phyloP scores from a whole-genome alignment of 2,797 vertebrate species.

The Hipposideros larvatus region DNA sequence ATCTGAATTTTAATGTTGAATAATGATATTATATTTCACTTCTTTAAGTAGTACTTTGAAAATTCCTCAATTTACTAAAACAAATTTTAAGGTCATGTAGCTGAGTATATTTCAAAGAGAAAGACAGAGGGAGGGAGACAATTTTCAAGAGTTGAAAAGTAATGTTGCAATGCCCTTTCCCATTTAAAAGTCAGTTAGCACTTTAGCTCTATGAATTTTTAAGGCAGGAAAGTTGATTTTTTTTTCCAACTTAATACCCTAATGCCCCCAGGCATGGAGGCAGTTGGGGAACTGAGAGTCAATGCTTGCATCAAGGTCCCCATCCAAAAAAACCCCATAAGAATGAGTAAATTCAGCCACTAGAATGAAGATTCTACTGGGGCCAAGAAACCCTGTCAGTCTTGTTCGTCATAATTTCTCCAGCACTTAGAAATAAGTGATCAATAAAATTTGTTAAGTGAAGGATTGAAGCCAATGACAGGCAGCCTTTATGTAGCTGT shows the following conservation, averaged over 20 bases:
- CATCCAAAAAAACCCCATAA: background rate
- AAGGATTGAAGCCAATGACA: background rate
- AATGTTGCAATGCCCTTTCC: background rate
- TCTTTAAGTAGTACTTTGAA: background rate
- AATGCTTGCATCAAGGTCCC: background rate
- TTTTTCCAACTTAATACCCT: rapidly evolving
- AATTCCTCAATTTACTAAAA: background rate
- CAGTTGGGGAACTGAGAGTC: background rate
- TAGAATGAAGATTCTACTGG: background rate
- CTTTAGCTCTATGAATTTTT: background rate
- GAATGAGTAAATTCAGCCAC: background rate
- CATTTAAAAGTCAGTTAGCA: background rate
- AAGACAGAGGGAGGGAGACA: background rate
- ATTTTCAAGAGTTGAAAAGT: background rate
- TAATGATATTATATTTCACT: background rate
- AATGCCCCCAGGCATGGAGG: background rate
- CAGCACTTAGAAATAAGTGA: background rate
- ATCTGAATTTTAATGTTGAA: background rate
- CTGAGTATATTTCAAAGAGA: background rate
- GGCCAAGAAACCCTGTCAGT: background rate
- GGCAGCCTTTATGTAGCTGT: background rate
- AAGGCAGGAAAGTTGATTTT: background rate
- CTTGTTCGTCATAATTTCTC: background rate
- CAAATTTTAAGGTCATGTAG: background rate
- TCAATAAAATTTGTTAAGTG: background rate